Percentiles rank a stretch among this genome's conserved stretches.
phyloP scores from a whole-genome alignment of 1,140 invertebrate species.

The Ephestia elutella region DNA sequence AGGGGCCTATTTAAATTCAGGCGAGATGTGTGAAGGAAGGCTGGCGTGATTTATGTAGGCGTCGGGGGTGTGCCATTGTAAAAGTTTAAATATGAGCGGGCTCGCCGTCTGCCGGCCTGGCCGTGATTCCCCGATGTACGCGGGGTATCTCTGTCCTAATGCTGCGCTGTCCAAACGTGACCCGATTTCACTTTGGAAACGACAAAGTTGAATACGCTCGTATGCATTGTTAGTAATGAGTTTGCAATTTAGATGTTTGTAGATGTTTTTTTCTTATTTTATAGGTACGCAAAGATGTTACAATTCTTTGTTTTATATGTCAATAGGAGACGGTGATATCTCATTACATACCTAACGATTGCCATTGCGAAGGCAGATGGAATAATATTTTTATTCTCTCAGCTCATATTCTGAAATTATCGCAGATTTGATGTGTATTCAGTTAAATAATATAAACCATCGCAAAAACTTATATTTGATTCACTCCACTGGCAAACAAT shows the following conservation, averaged over 20 bases:
- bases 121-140: slow-evolving; percentile 8
- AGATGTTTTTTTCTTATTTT: neutral
- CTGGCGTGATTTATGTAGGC: slow-evolving; percentile 52
- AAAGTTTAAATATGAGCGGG: slow-evolving; percentile 59
- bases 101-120: slow-evolving; percentile 5
- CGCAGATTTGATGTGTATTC: too few relatives aligned
- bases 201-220: neutral
- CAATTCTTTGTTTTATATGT: too few relatives aligned
- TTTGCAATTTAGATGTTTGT: neutral
- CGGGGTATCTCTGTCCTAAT: slow-evolving; percentile 2
- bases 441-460: too few relatives aligned
- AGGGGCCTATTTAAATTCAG: slow-evolving; percentile 59
- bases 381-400: too few relatives aligned
- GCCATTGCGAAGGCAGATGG: too few relatives aligned
- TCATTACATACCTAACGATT: too few relatives aligned
- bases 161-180: slow-evolving; percentile 7
- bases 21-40: slow-evolving; percentile 57
- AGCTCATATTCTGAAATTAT: too few relatives aligned
- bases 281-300: too few relatives aligned
- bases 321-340: too few relatives aligned
- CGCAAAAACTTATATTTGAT: too few relatives aligned
- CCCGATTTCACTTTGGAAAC: neutral
- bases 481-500: neutral
- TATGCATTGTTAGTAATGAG: neutral
- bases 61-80: slow-evolving; percentile 38